Percentiles rank a stretch among this genome's conserved stretches.
phyloP scores from a whole-genome alignment of 2,113 vertebrate genomes.

The Scomber scombrus region DNA sequence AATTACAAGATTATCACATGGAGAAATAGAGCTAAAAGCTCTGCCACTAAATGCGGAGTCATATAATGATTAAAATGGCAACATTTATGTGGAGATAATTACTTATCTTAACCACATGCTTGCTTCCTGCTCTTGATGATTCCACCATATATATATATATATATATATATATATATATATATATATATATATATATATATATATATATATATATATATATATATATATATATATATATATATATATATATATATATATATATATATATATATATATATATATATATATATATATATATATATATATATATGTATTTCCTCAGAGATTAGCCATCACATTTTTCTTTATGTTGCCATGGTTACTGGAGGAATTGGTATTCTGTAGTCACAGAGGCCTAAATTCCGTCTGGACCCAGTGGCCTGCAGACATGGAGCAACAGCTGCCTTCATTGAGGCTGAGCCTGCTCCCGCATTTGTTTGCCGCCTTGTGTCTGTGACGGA shows the following conservation, averaged over 20 bases:
- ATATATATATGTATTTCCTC: conserved; percentile 1
- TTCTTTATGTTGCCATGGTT: conserved; percentile 75
- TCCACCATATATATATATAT: not conserved
- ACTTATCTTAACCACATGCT: conserved; percentile 43
- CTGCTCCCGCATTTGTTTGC: conserved; percentile 35
- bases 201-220: not conserved
- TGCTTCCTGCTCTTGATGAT: conserved; percentile 41
- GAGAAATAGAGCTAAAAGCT: conserved; percentile 11
- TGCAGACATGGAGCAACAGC: conserved; percentile 66
- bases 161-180: not conserved
- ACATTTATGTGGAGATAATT: conserved; percentile 50
- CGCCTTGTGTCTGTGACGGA: conserved; percentile 23
- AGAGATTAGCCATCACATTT: conserved; percentile 61
- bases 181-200: no score
- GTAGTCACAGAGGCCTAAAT: conserved; percentile 55
- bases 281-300: no score
- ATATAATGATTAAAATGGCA: conserved; percentile 20
- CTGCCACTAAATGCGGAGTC: conserved; percentile 31
- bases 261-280: no score
- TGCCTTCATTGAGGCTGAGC: conserved; percentile 45
- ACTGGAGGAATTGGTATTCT: conserved; percentile 72
- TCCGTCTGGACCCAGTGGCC: conserved; percentile 63
- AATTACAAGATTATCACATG: conserved; percentile 54
- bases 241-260: no score
- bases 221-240: no score